Conservation (phyloP, 2,888 invertebrate species). For the Prenolepis imparis region DNA sequence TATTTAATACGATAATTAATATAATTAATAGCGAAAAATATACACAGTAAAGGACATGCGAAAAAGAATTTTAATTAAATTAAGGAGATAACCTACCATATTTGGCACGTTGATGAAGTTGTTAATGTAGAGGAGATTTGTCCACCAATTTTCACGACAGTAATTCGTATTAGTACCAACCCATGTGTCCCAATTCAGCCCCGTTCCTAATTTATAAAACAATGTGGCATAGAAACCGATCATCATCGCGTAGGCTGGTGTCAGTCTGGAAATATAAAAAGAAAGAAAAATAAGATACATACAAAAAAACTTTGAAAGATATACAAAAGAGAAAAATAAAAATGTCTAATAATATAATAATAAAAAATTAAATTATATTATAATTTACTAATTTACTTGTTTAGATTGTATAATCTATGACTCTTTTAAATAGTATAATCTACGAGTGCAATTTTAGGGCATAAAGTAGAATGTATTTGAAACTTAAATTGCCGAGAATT, state of each 20-base stretch:
- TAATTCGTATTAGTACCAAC: constrained; percentile 85
- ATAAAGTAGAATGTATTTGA: neutral
- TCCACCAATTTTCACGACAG: constrained; percentile 85
- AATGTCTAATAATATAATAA: neutral
- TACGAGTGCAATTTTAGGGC: neutral
- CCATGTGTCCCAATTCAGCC: constrained; percentile 91
- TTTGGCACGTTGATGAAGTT: constrained; percentile 82
- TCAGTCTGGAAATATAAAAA: constrained; percentile 87
- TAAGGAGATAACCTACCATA: constrained; percentile 77
- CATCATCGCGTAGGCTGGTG: constrained; percentile 91
- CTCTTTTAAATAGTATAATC: too few relatives aligned
- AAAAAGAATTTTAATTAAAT: neutral
- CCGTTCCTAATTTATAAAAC: constrained; percentile 90
- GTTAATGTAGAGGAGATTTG: constrained; percentile 85
- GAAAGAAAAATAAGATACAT: constrained; percentile 42
- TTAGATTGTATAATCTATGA: neutral
- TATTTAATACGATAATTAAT: neutral
- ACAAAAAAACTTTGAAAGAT: neutral
- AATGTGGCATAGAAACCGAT: constrained; percentile 92
- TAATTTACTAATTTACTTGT: neutral
- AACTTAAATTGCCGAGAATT: neutral
- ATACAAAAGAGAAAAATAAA: neutral
- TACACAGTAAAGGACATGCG: neutral
- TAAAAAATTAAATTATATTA: neutral
- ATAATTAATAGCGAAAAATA: neutral